Base-by-base conservation (phyloP, 2,888 invertebrate species). In the Harpalus rubripes region DNA sequence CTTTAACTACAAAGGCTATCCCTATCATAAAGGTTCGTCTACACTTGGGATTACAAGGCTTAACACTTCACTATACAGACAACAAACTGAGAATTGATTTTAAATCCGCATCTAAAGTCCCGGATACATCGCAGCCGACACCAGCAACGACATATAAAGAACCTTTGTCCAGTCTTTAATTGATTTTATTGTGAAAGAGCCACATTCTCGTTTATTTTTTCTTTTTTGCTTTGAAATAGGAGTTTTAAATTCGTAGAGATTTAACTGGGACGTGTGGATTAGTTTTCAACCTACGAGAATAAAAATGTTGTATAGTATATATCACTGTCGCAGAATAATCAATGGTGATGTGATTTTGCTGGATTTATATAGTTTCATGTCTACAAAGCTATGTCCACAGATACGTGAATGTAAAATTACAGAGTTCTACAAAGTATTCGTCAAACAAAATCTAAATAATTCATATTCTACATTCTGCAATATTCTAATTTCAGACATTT, bases 1-100 rank as follows among this genome's bases (percentile, higher is more conserved):
- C 10, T 52, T 52, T 52, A 52, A 0, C 44, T 8, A 12, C 12
- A 52, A 12, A 10, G 32, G 32, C 32, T 10, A 52, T 63, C 63
- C 18, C 1, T 26, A 18, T 74, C 52, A 74, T 74, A 74, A 74
- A 74, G 12, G 74, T 74, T 52, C n/a, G 56, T 22, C 26, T n/a
- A 78, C 32, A 26, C 58, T 26, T 15, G 58, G 18, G 78, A 78
- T 78, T 80, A 65, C 81, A 44, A 56, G 26, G 78, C 78, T 78
- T 78, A 78, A 56, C 78, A 78, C 78, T 78, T 78, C 78, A n/a
- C 78, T 58, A 22, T 22, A 15, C 78, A 63, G 81, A 81, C 81
- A 81, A 81, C 63, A 81, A 32, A 80, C 79, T 81, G 63, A 81
- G 81, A 81, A 81, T 81, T 81, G 81, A 81, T 81, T 81, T 63